Percentiles rank a stretch among this genome's conserved stretches.
Evolutionary conservation across 2,113 vertebrate species (phyloP).

Genomic region (Seriola quinqueradiata): DNA sequence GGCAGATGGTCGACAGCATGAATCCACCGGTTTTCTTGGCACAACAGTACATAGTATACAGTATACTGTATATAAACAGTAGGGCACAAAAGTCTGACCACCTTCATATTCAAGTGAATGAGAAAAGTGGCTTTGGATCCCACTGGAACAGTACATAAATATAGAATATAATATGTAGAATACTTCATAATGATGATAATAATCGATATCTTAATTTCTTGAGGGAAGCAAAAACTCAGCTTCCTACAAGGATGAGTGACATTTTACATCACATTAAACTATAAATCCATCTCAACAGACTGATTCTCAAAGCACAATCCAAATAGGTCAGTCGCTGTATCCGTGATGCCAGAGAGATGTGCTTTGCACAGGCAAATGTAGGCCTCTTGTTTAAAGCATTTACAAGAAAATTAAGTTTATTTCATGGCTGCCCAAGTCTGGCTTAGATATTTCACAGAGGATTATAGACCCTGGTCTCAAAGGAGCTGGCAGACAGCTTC

Average conservation of each 20-base stretch:
- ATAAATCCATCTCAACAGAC: slow-evolving; percentile 16
- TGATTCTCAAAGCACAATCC: slow-evolving; percentile 24
- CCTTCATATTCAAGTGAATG: no score
- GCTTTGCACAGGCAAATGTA: slow-evolving; percentile 10
- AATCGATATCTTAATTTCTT: not conserved
- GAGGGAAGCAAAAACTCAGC: not conserved
- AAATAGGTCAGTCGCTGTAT: slow-evolving; percentile 33
- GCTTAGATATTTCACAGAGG: slow-evolving; percentile 50
- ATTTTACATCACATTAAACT: slow-evolving; percentile 1
- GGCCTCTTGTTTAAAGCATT: slow-evolving; percentile 43
- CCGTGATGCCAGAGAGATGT: slow-evolving; percentile 5
- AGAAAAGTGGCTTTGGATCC: no score
- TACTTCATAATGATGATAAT: no score
- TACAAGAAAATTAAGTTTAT: slow-evolving; percentile 44
- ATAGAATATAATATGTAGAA: no score
- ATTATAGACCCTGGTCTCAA: slow-evolving; percentile 39
- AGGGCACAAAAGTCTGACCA: no score
- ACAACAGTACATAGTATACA: no score
- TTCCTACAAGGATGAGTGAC: slow-evolving; percentile 12
- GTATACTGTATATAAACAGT: no score
- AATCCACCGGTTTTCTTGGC: no score
- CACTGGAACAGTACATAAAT: no score
- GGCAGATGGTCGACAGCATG: no score
- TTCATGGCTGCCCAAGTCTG: slow-evolving; percentile 40
- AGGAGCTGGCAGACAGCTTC: slow-evolving; percentile 46